Conservation (phyloP, 2,113 vertebrate species). For the human (Homo sapiens) region DNA sequence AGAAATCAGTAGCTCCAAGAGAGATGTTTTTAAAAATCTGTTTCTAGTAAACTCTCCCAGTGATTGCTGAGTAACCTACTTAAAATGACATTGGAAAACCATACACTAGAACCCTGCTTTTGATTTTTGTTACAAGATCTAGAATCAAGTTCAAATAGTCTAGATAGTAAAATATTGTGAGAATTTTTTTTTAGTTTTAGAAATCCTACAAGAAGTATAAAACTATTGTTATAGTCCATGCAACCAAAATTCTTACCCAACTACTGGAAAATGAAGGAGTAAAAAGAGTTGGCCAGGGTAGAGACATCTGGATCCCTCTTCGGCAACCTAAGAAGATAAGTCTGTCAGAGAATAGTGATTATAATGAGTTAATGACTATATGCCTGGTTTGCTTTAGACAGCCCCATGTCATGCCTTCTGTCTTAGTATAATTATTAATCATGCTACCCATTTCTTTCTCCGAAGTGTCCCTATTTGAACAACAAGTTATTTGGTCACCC, state of each 20-base stretch:
- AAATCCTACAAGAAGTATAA: background rate
- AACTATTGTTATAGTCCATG: background rate
- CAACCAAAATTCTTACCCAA: background rate
- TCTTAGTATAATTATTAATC: background rate
- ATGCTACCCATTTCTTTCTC: background rate
- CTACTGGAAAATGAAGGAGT: background rate
- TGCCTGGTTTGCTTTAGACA: background rate
- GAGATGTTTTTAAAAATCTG: background rate
- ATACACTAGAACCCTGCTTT: background rate
- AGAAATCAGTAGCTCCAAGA: background rate
- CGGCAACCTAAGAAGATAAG: background rate
- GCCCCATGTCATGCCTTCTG: background rate
- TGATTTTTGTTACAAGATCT: background rate
- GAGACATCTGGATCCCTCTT: background rate
- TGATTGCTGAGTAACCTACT: background rate
- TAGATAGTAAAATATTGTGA: background rate
- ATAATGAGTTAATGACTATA: background rate
- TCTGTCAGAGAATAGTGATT: background rate
- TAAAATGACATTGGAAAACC: background rate
- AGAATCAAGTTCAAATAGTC: background rate
- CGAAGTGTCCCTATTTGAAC: background rate
- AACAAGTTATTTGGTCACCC: background rate
- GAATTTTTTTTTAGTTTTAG: background rate
- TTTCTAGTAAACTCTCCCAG: background rate
- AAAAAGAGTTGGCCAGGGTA: background rate